Conservation (phyloP, 35 echinoderm and acorn worm species). For the Amphiura filiformis region DNA sequence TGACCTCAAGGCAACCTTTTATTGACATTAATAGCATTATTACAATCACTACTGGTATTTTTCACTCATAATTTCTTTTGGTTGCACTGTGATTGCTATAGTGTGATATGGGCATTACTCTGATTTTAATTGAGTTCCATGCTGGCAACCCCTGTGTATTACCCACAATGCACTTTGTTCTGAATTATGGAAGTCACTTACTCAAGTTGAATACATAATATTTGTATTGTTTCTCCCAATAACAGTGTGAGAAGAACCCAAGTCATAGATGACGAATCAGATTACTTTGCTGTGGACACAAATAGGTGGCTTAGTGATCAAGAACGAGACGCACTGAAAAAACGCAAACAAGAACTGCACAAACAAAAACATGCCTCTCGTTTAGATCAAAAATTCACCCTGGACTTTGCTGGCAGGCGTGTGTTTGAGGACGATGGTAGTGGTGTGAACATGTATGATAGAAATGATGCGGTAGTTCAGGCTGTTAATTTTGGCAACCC, state of each 20-base stretch:
- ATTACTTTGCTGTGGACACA: constrained; percentile 93
- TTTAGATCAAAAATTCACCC: constrained; percentile 76
- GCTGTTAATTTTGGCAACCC: constrained; percentile 74
- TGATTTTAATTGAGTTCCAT: too few relatives aligned
- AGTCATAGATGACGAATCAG: constrained; percentile 93
- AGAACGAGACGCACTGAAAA: constrained; percentile 46
- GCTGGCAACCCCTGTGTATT: too few relatives aligned
- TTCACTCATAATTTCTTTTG: too few relatives aligned
- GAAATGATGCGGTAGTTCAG: constrained; percentile 86
- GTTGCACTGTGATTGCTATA: too few relatives aligned
- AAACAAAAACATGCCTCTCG: constrained; percentile 81
- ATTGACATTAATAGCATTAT: too few relatives aligned
- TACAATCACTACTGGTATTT: too few relatives aligned
- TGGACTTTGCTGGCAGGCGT: constrained; percentile 94
- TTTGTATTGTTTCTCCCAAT: too few relatives aligned
- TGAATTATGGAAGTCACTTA: too few relatives aligned
- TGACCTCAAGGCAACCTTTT: too few relatives aligned
- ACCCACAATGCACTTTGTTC: too few relatives aligned
- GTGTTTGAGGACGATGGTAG: constrained; percentile 62
- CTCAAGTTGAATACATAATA: too few relatives aligned
- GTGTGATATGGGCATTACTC: too few relatives aligned
- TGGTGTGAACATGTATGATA: constrained; percentile 78
- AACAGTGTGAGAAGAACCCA: constrained; percentile 60
- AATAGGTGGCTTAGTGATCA: constrained; percentile 82
- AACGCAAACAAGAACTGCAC: constrained; percentile 53